Conservation (phyloP, 2,888 invertebrate genomes). For the Ypsolopha scabrella region DNA sequence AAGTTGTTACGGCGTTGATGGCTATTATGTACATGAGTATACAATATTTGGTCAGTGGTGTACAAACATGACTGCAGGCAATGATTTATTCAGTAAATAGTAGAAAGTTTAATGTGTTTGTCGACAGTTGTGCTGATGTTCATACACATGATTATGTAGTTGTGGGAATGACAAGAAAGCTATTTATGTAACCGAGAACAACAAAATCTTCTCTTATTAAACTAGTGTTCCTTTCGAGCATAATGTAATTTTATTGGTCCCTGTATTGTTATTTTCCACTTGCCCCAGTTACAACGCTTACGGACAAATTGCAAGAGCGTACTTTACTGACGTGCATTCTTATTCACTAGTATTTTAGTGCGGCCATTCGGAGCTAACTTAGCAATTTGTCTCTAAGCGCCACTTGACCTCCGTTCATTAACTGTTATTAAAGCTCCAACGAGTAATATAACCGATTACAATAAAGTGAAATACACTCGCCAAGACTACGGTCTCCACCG, state of each 20-base stretch:
- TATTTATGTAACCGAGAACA: too few relatives aligned
- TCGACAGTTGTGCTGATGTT: constrained; percentile 5
- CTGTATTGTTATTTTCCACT: constrained; percentile 11
- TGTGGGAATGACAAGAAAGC: too few relatives aligned
- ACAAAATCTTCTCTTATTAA: background rate
- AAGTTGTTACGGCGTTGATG: constrained; percentile 43
- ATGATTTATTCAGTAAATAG: constrained; percentile 20
- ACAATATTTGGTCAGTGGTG: background rate
- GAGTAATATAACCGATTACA: background rate
- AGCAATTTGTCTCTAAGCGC: constrained; percentile 3
- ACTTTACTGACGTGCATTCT: background rate
- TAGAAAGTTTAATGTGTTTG: constrained; percentile 1
- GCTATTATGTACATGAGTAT: constrained; percentile 34
- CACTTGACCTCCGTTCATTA: constrained; percentile 1
- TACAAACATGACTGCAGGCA: constrained; percentile 36
- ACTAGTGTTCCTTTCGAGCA: background rate
- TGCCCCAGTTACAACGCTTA: constrained; percentile 8
- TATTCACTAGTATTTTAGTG: too few relatives aligned
- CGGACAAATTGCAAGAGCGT: background rate
- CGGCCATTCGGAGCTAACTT: too few relatives aligned
- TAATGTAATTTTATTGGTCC: background rate
- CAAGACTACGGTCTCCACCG: background rate
- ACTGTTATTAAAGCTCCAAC: constrained; percentile 3
- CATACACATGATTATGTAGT: constrained; percentile 3
- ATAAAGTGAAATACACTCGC: background rate